Base-by-base conservation (phyloP, 2,113 vertebrate genomes). In the Gasterosteus nipponicus region DNA sequence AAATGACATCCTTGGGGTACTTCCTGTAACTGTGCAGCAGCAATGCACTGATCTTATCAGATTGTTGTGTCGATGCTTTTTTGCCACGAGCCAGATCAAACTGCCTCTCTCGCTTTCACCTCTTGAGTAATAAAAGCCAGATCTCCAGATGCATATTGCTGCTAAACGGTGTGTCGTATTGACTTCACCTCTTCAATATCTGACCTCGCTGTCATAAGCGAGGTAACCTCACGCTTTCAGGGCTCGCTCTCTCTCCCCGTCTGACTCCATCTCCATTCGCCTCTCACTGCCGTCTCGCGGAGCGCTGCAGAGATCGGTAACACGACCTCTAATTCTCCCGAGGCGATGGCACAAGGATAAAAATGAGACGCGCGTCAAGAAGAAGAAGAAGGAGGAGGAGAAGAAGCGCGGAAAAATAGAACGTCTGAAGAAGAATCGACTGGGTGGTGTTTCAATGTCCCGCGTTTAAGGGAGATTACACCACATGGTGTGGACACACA, bases 371-470 rank as follows among this genome's bases (percentile, higher is more conserved):
- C 76, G 78, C 38, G 69, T 82, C 73, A 76, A 57, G 60, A 69
- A 77, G 69, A 69, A 77, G 69, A 42, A 81, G 70, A 87, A 82
- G 77, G 83, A 89, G 75, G 75, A 77, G 58, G 61, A 67, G 39
- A 51, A 60, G 42, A 65, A 75, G 26, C 18, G 57, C 29, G 56
- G 51, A 29, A 31, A 35, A 22, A 63, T 69, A 49, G 1, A 82
- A 72, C 47, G 80, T 90, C 86, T 85, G 68, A 77, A 73, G 74
- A 86, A 81, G 83, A 89, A 90, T 90, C 77, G 73, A 88, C 87
- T 90, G 77, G 15, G 73, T 86, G 86, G 81, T 75, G 82, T 91
- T 93, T 92, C 91, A 91, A 92, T 93, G 91, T 90, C 91, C 92
- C 78, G 77, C 87, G 68, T 90, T 93, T 88, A 81, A 82, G 81